Evolutionary conservation across 2,888 invertebrate genomes (phyloP), one percentile per base, ranked within the genome.

Genomic region (Folsomia manolachei): DNA sequence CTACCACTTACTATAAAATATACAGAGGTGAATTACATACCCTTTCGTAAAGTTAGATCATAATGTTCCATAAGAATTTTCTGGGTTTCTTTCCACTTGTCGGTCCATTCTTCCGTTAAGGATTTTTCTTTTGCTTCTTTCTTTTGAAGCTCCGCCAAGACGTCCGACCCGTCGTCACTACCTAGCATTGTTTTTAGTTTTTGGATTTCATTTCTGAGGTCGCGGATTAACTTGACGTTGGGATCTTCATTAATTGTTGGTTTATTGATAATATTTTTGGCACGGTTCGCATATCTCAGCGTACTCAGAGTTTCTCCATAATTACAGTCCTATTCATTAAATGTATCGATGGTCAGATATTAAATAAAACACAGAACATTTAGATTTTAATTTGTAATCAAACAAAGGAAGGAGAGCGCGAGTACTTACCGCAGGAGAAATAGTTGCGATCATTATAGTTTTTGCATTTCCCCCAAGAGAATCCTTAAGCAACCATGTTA

Each of bases 11-110:
- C n/a, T n/a, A n/a, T n/a, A n/a, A n/a, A n/a, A n/a, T n/a, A n/a
- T n/a, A n/a, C n/a, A n/a, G n/a, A n/a, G n/a, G n/a, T n/a, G n/a
- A n/a, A n/a, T n/a, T n/a, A n/a, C n/a, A n/a, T n/a, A n/a, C n/a
- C 91, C 85, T 94, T 95, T 60, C 95, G 86, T 71, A 95, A 85
- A 0, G 94, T 95, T 26, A 94, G 85, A 2, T 94, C 92, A 82
- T 91, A 90, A 84, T 95, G 94, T 82, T 95, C 95, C 82, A 93
- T 90, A 51, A 94, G 85, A 80, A 94, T 94, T 80, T 91, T 90
- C 83, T 94, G 94, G 0, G 94, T 93, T 82, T 93, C 93, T 66
- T 92, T 88, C 95, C 95, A 95, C 83, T 95, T 95, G 83, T 94
- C 93, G 14, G 93, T 90, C 95, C 95, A 95, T 82, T 93, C 92